Evolutionary conservation across 2,113 vertebrate genomes (phyloP).

Genomic region (Tretioscincus oriximinensis): DNA sequence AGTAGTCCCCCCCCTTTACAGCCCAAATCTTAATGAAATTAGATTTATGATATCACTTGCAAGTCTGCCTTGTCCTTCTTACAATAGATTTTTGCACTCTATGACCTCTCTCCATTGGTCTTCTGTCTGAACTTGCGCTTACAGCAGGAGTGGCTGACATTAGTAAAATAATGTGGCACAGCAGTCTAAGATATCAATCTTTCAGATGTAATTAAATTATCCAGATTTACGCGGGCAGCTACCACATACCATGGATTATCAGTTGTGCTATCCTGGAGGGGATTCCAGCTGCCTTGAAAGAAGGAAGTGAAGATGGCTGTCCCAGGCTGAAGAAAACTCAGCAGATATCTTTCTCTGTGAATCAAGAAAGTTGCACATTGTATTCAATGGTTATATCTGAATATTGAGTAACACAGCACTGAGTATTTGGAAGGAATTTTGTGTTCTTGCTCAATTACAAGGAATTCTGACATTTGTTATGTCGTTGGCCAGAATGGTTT

Average conservation of each 20-base stretch:
- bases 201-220: slow-evolving; percentile 52
- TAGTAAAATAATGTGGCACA: slow-evolving; percentile 44
- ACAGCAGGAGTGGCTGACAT: slow-evolving; percentile 63
- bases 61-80: background rate
- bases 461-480: slow-evolving; percentile 4
- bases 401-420: background rate
- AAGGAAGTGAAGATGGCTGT: background rate
- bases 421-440: slow-evolving; percentile 10
- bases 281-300: fast-evolving
- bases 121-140: slow-evolving; percentile 67
- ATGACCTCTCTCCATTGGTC: slow-evolving; percentile 33
- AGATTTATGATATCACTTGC: slow-evolving; percentile 8
- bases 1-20: background rate
- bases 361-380: background rate
- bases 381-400: background rate
- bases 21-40: background rate
- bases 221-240: slow-evolving; percentile 36
- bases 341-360: slow-evolving; percentile 28
- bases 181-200: slow-evolving; percentile 63
- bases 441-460: slow-evolving; percentile 25
- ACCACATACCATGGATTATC: slow-evolving; percentile 43
- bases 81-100: background rate
- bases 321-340: fast-evolving
- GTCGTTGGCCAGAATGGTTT: slow-evolving; percentile 21
- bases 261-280: slow-evolving; percentile 32